phyloP scores from a whole-genome alignment of 2,113 vertebrate species.

The Tenrec ecaudatus region DNA sequence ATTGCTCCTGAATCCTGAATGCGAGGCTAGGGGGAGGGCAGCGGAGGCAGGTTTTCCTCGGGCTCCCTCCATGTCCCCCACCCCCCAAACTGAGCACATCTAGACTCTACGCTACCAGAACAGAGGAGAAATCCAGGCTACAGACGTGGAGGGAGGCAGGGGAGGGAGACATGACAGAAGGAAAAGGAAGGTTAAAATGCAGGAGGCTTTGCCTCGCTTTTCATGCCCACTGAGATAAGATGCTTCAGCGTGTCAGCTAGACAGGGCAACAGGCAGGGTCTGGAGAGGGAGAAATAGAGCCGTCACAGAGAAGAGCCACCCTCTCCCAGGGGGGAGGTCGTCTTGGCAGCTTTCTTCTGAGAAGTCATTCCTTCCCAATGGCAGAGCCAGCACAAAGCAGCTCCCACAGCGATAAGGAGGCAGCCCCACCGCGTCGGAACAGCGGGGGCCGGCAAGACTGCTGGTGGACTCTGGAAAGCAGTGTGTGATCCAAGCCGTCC shows the following conservation, averaged over 20 bases:
- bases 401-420: background rate
- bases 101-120: background rate
- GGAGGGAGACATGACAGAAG: background rate
- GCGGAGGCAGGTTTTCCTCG: no score
- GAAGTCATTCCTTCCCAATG: background rate
- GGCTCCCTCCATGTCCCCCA: background rate
- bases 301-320: background rate
- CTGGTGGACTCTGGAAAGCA: background rate
- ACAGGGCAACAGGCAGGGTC: background rate
- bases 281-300: background rate
- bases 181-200: background rate
- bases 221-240: slow-evolving; percentile 14
- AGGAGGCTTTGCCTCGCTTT: background rate
- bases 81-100: background rate
- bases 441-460: background rate
- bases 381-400: background rate
- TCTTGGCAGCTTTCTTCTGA: background rate
- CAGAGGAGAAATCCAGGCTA: background rate
- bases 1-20: background rate
- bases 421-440: no score
- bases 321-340: background rate
- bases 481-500: no score
- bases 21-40: background rate
- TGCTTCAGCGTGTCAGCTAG: background rate
- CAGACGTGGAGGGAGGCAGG: background rate